phyloP scores from a whole-genome alignment of 2,888 invertebrate genomes.

The Oegoconia quadripuncta region DNA sequence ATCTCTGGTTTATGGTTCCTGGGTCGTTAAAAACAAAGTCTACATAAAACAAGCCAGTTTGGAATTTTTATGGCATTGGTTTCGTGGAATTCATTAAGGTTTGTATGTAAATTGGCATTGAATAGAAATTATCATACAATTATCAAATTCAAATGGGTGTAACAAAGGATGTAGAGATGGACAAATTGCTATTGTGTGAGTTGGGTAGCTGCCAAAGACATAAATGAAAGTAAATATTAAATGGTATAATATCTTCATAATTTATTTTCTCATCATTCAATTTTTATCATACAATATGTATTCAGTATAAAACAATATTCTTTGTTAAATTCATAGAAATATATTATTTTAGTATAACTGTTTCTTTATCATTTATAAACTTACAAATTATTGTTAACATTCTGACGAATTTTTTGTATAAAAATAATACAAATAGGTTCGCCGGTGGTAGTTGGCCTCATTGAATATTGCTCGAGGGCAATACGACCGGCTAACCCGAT shows the following conservation, averaged over 20 bases:
- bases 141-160: too few species aligned
- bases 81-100: too few species aligned
- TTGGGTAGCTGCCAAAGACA: background rate
- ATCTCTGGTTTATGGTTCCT: too few species aligned
- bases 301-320: constrained; percentile 78
- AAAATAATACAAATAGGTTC: constrained; percentile 72
- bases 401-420: constrained; percentile 71
- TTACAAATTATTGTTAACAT: constrained; percentile 78
- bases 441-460: constrained; percentile 26
- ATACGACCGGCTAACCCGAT: constrained; percentile 36
- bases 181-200: background rate
- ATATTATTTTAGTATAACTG: constrained; percentile 78
- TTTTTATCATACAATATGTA: constrained; percentile 73
- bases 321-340: constrained; percentile 79
- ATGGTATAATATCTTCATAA: constrained; percentile 78
- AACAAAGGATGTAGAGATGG: too few species aligned
- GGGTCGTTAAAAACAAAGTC: too few species aligned
- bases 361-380: constrained; percentile 72
- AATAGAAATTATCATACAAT: too few species aligned
- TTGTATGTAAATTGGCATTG: too few species aligned
- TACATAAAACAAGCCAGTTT: too few species aligned
- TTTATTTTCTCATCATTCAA: constrained; percentile 68
- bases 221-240: constrained; percentile 56
- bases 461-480: too few species aligned
- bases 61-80: too few species aligned